These are phyloP conservation scores for Cheilosia soror DNA, from an alignment of 2,888 invertebrate genomes.

Conservation along the genomic window DNA sequence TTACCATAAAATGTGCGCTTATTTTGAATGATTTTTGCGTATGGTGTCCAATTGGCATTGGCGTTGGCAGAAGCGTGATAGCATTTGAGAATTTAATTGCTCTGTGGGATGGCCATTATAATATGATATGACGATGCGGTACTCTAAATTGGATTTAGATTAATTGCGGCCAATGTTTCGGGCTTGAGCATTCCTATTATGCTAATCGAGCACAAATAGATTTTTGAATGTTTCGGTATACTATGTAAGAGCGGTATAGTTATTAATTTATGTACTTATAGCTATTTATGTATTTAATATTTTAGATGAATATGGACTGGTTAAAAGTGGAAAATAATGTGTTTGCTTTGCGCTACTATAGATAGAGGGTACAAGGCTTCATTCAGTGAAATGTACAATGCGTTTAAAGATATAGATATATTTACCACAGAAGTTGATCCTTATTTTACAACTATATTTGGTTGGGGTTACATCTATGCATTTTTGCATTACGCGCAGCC, in stretches of 20 bases:
- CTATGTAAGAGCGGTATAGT: not conserved
- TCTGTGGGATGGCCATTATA: conserved; percentile 21
- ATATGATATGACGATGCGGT: conserved; percentile 25
- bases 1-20: conserved; percentile 20
- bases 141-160: conserved; percentile 34
- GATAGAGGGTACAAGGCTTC: no score
- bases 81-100: conserved; percentile 17
- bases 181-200: conserved; percentile 10
- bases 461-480: no score
- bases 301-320: no score
- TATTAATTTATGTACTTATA: no score
- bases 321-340: no score
- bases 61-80: conserved; percentile 10
- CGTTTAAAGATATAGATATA: no score
- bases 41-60: not conserved
- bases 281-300: no score
- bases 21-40: not conserved
- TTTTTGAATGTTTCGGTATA: not conserved
- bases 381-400: no score
- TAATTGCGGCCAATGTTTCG: conserved; percentile 31
- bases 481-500: no score
- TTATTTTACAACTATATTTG: no score
- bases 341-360: no score
- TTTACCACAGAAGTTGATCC: no score
- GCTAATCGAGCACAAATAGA: conserved; percentile 18